A percentile compares a stretch with the other conserved stretches of the same genome.
Evolutionary conservation across 2,113 vertebrate species (phyloP).

Genomic region (Anolis carolinensis): DNA sequence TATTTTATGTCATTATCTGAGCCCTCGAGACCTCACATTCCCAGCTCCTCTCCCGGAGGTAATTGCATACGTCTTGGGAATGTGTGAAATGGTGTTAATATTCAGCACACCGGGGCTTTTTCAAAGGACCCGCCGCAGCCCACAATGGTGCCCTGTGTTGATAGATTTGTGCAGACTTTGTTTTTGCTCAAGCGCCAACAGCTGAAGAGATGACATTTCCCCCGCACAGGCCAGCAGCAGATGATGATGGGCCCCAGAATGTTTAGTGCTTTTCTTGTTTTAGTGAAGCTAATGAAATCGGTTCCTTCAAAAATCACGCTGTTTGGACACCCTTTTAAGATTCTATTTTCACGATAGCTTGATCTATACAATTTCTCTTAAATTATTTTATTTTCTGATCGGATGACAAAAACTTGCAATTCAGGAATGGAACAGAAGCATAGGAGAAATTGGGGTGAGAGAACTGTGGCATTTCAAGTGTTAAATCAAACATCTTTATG

Average conservation of each 20-base stretch:
- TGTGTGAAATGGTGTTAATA: constrained; percentile 76
- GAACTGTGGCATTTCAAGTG: too few species aligned
- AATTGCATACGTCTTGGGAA: constrained; percentile 79
- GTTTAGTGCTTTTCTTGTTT: constrained; percentile 29
- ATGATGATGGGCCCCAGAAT: constrained; percentile 25
- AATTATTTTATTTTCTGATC: constrained; percentile 6
- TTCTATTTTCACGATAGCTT: constrained; percentile 1
- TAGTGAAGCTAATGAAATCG: constrained; percentile 6
- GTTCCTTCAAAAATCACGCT: constrained; percentile 31
- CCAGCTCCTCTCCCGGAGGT: constrained; percentile 73
- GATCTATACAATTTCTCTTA: background rate
- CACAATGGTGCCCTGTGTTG: constrained; percentile 59
- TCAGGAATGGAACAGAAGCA: background rate
- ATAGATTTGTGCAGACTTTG: constrained; percentile 46
- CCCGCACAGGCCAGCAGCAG: constrained; percentile 39
- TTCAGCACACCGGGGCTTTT: constrained; percentile 65
- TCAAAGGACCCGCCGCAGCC: constrained; percentile 55
- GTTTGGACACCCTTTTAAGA: background rate
- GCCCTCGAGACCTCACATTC: constrained; percentile 78
- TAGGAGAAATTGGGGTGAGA: too few species aligned
- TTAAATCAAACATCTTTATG: too few species aligned
- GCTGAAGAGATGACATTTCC: constrained; percentile 31
- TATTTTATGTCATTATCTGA: constrained; percentile 87
- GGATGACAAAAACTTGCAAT: constrained; percentile 28
- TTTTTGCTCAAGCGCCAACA: constrained; percentile 16